Evolutionary conservation across 2,113 vertebrate species (phyloP), one percentile per base, ranked within the genome.

Genomic region (Potamarius usumacintae): DNA sequence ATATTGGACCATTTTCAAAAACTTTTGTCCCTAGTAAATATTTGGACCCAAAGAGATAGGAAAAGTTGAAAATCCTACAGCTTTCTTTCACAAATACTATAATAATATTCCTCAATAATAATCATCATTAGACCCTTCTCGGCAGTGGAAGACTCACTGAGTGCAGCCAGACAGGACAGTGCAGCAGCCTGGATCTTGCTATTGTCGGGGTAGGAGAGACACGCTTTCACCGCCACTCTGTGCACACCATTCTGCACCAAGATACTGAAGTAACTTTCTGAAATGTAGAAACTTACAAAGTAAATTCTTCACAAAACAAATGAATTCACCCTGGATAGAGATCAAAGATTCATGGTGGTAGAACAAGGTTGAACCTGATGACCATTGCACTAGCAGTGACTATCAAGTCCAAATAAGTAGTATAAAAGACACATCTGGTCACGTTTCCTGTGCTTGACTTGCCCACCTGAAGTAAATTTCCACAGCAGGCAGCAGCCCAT

Each of bases 221-320:
- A 95, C 22, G 97, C 97, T 84, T 94, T 96, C 58, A 97, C 92
- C 27, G 96, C 92, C 2, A 95, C 96, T 87, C 95, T 94, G 53
- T 97, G 97, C 3, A 97, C 96, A 18, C 97, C 97, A 27, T 99
- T 96, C 84, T 96, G 91, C 0, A 99, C 97, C 92, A 99, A 94
- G 92, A 99, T 99, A 92, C 96, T 97, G 91, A 96, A 97, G 95
- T 97, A 99, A 78, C 96, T 97, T 93, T 97, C 98, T 99, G 62
- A 10, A 62, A 67, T 25, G 74, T 12, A 62, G 25, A 85, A 84
- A 50, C 22, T 30, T 30, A 86, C 15, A 80, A 63, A 83, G 15
- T 42, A 9, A 6, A 52, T 58, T 81, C 6, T 71, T 71, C 14
- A 55, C 58, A 62, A n/a, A 9, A 67, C 0, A 53, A 18, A 83